Evolutionary conservation across 2,797 vertebrate species (phyloP), one percentile per base, ranked within the genome.

Genomic region (Zalophus californianus): DNA sequence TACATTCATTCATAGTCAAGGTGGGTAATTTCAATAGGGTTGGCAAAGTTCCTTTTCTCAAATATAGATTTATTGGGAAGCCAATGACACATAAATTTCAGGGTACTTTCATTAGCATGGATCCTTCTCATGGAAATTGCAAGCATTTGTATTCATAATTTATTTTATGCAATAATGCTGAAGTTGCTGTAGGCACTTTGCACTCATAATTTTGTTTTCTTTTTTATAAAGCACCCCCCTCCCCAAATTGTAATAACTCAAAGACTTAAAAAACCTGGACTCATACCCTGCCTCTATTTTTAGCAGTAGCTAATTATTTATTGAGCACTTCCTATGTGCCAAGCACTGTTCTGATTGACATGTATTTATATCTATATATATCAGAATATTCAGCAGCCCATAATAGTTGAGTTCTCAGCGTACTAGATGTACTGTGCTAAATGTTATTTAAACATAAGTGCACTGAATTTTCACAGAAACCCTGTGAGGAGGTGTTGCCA

Each of bases 121-220:
- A 21, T 10, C 52, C 25, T 95, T 91, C 32, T 20, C 13, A 52
- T 32, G 14, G 25, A 91, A 96, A 96, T 7, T 12, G 7, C 14
- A 80, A 23, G 27, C 3, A 87, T 27, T 91, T 48, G 48, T 20
- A 86, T 91, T 94, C 41, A 90, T 41, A 78, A 66, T 80, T 93
- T 52, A 96, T 85, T 92, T 72, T 64, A 73, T 82, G 58, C 20
- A 95, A 58, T 54, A 82, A 18, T 12, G 41, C 1, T 90, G 82
- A 72, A 85, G 32, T 85, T 94, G 11, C 27, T 90, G n/a, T 38
- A 83, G 75, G 32, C 2, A 75, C 14, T 90, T n/a, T 29, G 54
- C 27, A 96, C 72, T n/a, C 15, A 66, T 94, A 87, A 95, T 41
- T 93, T 90, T 84, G 14, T 60, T 93, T 86, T 68, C 15, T 32